Percentiles rank a stretch among this genome's conserved stretches.
Evolutionary conservation across 2,797 vertebrate genomes (phyloP).

Genomic region (Coregonus sp.): DNA sequence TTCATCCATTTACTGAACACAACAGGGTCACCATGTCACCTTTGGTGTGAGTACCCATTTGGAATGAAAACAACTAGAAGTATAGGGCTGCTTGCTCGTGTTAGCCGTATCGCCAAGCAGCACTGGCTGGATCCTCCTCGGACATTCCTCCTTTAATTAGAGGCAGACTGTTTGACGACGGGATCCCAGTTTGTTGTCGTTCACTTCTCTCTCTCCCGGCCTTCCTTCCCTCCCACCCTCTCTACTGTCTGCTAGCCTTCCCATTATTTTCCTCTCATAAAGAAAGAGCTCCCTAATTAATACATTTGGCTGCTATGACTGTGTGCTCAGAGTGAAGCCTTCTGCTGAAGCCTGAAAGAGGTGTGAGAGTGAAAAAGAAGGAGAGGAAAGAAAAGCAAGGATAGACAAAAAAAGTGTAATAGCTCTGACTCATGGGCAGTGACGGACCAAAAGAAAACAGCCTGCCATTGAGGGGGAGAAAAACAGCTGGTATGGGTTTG

Average conservation of each 20-base stretch:
- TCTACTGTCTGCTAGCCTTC: slow-evolving; percentile 29
- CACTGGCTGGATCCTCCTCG: no score
- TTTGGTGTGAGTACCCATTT: neutral
- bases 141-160: slow-evolving; percentile 42
- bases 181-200: slow-evolving; percentile 37
- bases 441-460: neutral
- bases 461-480: slow-evolving; percentile 32
- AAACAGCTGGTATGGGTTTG: slow-evolving; percentile 57
- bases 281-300: slow-evolving; percentile 36
- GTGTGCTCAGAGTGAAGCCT: neutral
- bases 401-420: slow-evolving; percentile 3
- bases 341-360: neutral
- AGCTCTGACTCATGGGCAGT: slow-evolving; percentile 4
- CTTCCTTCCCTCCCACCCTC: slow-evolving; percentile 16
- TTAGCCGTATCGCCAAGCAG: neutral
- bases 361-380: slow-evolving; percentile 25
- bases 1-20: neutral
- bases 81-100: no score
- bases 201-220: slow-evolving; percentile 25
- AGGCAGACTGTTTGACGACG: slow-evolving; percentile 43
- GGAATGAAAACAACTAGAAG: no score
- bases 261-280: slow-evolving; percentile 33
- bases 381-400: slow-evolving; percentile 15
- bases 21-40: neutral
- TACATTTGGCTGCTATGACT: slow-evolving; percentile 11